Base-by-base conservation (phyloP, 1,140 invertebrate genomes). In the Euglossa dilemma region DNA sequence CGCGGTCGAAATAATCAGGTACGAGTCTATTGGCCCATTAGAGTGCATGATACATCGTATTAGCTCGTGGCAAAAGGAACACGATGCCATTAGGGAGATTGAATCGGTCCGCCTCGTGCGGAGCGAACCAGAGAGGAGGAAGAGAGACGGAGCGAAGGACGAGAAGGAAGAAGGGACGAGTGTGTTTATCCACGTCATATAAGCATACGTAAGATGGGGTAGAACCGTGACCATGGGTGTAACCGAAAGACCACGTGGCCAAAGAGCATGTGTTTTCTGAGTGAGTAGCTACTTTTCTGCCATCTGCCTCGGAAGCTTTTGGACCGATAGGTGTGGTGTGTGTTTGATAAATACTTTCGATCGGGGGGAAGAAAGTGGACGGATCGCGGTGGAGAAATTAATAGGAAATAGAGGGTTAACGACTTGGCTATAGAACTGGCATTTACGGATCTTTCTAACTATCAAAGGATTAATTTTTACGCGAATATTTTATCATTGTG, bases 81-180 rank as follows among this genome's bases (percentile, higher is more conserved):
- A 84, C 80, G 85, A 87, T 86, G 81, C 91, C 91, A 93, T 93
- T 92, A 93, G 90, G 89, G 72, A 90, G 90, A 93, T 93, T 93
- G 91, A 92, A 92, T 89, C 85, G 88, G 77, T 81, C 74, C 63
- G 87, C 87, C 84, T 89, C 87, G 84, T 88, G 87, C 80, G 73
- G 43, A 73, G 64, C 52, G 64, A 64, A 71, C 28, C 36, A 50
- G n/a, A n/a, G 20, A 5, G 16, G 43, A 66, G 45, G 45, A 56
- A 52, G 18, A 74, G 63, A 71, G 36, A 64, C 43, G 45, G 28
- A 36, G 36, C 56, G 50, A 67, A 43, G 50, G 43, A 80, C 18
- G 18, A 43, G 50, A n/a, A 72, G 20, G 52, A 66, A 67, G 63
- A 69, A 83, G 47, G 76, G 71, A 77, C 83, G 83, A 89, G 70